Conservation (phyloP, 1,140 invertebrate genomes). For the Lepidurus apus region DNA sequence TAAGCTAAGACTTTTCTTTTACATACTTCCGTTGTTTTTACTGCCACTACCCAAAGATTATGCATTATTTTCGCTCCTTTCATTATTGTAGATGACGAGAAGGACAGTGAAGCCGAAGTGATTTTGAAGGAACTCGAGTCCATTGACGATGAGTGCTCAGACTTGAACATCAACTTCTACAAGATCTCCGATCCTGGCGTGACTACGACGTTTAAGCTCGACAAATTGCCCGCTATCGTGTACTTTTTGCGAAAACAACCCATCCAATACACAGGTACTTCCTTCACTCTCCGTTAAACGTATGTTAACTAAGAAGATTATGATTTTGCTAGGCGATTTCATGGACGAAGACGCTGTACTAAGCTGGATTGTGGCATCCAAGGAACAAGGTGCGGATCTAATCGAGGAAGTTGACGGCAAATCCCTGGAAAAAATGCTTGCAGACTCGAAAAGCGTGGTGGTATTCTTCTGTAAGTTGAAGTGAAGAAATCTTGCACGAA, state of each 20-base stretch:
- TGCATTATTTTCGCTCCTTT: neutral
- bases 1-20: slow-evolving; percentile 51
- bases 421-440: slow-evolving; percentile 79
- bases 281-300: neutral
- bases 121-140: slow-evolving; percentile 86
- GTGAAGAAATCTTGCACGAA: neutral
- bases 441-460: slow-evolving; percentile 83
- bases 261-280: slow-evolving; percentile 51
- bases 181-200: slow-evolving; percentile 86
- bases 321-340: slow-evolving; percentile 58
- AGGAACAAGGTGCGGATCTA: slow-evolving; percentile 74
- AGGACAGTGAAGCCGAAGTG: slow-evolving; percentile 81
- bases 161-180: slow-evolving; percentile 85
- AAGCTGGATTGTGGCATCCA: slow-evolving; percentile 81
- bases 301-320: neutral
- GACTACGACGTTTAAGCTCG: slow-evolving; percentile 81
- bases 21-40: slow-evolving; percentile 20
- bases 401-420: slow-evolving; percentile 88
- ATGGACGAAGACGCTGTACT: slow-evolving; percentile 87
- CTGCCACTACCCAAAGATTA: neutral
- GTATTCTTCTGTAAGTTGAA: slow-evolving; percentile 81
- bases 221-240: slow-evolving; percentile 71
- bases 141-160: slow-evolving; percentile 89
- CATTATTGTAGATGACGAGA: slow-evolving; percentile 66
- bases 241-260: slow-evolving; percentile 73